Evolutionary conservation across 2,113 vertebrate genomes (phyloP).

Genomic region (Rhinopithecus roxellana): DNA sequence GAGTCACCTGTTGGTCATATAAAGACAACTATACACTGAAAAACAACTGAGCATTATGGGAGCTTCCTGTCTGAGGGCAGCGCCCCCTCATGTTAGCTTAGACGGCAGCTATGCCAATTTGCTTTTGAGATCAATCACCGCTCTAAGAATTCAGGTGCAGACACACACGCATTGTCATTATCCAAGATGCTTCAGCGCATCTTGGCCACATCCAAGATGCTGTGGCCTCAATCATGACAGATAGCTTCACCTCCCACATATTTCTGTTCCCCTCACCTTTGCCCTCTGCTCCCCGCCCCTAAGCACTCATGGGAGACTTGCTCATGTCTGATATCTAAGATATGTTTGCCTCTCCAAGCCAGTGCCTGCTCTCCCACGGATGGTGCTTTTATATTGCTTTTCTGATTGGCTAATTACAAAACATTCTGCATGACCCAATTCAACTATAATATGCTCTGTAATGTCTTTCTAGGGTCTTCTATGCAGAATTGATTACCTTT

Average conservation of each 20-base stretch:
- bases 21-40: background rate
- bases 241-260: background rate
- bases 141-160: background rate
- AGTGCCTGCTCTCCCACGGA: background rate
- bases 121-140: background rate
- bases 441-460: background rate
- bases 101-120: background rate
- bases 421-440: background rate
- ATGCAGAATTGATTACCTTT: background rate
- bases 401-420: background rate
- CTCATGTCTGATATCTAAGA: background rate
- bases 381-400: background rate
- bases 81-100: background rate
- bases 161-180: background rate
- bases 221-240: background rate
- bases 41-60: background rate
- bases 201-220: background rate
- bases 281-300: background rate
- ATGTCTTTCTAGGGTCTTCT: slow-evolving; percentile 26
- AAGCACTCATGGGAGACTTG: background rate
- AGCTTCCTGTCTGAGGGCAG: background rate
- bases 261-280: background rate
- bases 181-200: background rate
- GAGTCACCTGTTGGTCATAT: background rate
- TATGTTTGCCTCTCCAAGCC: background rate